These are phyloP conservation scores for Bradypodion ventrale DNA, from an alignment of 2,797 vertebrate species.

Conservation along the genomic window DNA sequence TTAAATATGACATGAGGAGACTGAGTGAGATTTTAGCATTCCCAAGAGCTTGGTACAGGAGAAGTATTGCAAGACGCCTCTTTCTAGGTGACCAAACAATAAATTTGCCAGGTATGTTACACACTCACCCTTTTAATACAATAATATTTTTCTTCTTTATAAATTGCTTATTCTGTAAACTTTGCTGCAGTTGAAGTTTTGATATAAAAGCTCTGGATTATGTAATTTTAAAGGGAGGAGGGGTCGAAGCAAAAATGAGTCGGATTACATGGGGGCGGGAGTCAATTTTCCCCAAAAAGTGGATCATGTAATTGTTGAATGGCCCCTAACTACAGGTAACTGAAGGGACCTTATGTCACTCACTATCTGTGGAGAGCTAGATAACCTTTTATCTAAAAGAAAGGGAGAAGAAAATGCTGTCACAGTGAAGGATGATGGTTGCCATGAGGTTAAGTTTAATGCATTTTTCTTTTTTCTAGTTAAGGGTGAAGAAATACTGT, in stretches of 20 bases:
- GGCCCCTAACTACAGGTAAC: background rate
- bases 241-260: no score
- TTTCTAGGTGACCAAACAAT: slow-evolving; percentile 98
- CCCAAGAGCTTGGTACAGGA: slow-evolving; percentile 96
- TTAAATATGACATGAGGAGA: slow-evolving; percentile 98
- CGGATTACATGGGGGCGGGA: no score
- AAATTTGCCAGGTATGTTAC: slow-evolving; percentile 87
- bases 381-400: background rate
- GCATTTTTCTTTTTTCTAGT: background rate
- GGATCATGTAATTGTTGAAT: no score
- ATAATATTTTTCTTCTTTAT: background rate
- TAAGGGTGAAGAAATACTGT: background rate
- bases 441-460: background rate
- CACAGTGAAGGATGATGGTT: background rate
- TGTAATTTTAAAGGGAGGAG: no score
- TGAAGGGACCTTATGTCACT: background rate
- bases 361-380: background rate
- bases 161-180: background rate
- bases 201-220: no score
- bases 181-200: background rate
- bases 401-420: background rate
- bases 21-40: slow-evolving; percentile 98
- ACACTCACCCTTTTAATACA: background rate
- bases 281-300: no score
- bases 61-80: slow-evolving; percentile 94